phyloP scores from a whole-genome alignment of 2,888 invertebrate species.

The Oligia latruncula region DNA sequence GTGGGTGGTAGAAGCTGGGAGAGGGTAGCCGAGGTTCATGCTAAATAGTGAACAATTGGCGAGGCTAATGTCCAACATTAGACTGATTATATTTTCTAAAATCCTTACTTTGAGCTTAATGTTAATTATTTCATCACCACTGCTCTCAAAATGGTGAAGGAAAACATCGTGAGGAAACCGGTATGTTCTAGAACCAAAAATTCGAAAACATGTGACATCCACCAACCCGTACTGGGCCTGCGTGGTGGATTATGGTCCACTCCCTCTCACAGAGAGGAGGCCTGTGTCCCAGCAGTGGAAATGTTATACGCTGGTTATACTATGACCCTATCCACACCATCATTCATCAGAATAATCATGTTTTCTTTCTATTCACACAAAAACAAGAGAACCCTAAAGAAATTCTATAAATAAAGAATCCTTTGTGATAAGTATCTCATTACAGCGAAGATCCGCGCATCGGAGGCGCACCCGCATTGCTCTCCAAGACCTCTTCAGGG shows the following conservation, averaged over 20 bases:
- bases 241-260: background rate
- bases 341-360: background rate
- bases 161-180: background rate
- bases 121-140: background rate
- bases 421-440: slow-evolving; percentile 30
- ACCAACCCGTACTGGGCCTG: background rate
- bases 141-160: background rate
- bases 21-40: background rate
- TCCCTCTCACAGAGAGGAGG: background rate
- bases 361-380: background rate
- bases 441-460: slow-evolving; percentile 25
- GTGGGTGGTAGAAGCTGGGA: background rate
- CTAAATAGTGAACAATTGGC: background rate
- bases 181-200: too few species aligned
- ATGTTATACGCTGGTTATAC: background rate
- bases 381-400: slow-evolving; percentile 1
- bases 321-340: background rate
- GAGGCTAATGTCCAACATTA: background rate
- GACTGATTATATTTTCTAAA: background rate
- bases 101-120: background rate
- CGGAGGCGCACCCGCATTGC: slow-evolving; percentile 2
- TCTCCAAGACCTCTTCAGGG: slow-evolving; percentile 5
- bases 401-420: background rate
- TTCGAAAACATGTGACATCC: background rate
- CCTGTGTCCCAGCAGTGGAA: background rate